These are phyloP conservation scores for Gallirallus australis DNA, from an alignment of 2,797 vertebrate species.

Conservation along the genomic window DNA sequence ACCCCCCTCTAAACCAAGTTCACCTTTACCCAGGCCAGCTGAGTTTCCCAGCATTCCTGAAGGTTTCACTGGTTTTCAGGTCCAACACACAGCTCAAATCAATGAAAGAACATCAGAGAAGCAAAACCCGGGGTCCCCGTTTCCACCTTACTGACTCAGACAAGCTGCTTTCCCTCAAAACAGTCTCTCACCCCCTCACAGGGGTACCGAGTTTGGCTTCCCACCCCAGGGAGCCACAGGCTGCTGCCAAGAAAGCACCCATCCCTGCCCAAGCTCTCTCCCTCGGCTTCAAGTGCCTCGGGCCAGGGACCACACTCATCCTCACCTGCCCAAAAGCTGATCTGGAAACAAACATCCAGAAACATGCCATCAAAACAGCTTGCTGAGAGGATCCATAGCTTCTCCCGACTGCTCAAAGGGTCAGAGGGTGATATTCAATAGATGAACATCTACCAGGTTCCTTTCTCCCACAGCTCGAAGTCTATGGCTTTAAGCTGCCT, in stretches of 20 bases:
- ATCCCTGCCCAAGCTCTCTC: not conserved
- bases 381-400: too few species aligned
- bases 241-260: not conserved
- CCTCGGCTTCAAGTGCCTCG: fast-evolving
- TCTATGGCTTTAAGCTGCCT: not conserved
- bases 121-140: not conserved
- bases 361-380: fast-evolving
- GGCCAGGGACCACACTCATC: too few species aligned
- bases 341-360: not conserved
- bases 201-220: not conserved
- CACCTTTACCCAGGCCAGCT: not conserved
- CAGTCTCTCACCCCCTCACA: not conserved
- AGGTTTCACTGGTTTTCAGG: not conserved
- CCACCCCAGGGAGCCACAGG: not conserved
- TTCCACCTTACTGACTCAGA: not conserved
- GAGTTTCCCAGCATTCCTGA: not conserved
- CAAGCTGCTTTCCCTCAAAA: not conserved
- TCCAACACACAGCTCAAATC: not conserved
- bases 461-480: not conserved
- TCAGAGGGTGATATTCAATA: not conserved
- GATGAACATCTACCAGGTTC: not conserved
- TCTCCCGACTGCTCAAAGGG: not conserved
- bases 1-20: not conserved
- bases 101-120: not conserved
- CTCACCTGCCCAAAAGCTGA: not conserved